phyloP scores from a whole-genome alignment of 2,113 vertebrate species.

The cat (Felis catus) region DNA sequence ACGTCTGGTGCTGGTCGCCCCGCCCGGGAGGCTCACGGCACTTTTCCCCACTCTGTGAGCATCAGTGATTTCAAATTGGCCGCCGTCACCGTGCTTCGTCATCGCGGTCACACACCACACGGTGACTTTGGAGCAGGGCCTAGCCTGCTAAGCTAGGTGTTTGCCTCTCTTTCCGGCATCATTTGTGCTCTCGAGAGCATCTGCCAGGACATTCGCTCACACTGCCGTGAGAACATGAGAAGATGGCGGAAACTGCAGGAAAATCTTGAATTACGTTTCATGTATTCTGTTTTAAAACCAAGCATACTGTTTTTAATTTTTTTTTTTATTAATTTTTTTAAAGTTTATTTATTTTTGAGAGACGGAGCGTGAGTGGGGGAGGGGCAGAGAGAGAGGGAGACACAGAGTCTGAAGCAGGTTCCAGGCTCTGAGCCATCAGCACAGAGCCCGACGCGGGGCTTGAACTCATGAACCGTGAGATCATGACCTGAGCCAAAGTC shows the following conservation, averaged over 20 bases:
- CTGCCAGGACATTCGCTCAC: neutral
- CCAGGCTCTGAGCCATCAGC: no score
- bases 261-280: neutral
- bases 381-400: no score
- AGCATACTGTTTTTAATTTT: neutral
- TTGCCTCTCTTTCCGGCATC: neutral
- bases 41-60: neutral
- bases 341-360: no score
- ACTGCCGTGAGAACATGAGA: rapidly evolving
- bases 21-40: neutral
- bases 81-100: no score
- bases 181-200: neutral
- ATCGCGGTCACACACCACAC: neutral
- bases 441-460: no score
- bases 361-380: no score
- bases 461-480: no score
- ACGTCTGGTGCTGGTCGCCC: neutral
- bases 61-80: no score
- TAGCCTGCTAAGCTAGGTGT: neutral
- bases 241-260: neutral
- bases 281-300: neutral
- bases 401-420: no score
- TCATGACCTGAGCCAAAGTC: no score
- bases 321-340: neutral
- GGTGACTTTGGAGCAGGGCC: neutral